These are phyloP conservation scores for Drosophila arizonae DNA, from an alignment of 1,140 invertebrate species.

Conservation along the genomic window DNA sequence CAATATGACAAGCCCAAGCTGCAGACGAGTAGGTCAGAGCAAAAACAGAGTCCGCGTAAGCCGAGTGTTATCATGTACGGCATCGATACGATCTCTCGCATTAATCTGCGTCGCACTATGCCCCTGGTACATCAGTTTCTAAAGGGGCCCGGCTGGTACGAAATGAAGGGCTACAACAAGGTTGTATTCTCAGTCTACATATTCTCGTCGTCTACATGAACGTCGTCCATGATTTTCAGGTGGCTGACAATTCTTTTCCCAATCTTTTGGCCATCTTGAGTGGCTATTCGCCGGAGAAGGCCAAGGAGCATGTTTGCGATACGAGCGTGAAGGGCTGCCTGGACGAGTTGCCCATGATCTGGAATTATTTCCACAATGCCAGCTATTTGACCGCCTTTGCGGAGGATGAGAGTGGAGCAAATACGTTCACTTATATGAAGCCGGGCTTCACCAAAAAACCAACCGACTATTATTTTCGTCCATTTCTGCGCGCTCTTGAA, in stretches of 20 bases:
- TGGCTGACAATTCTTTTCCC: slow-evolving; percentile 91
- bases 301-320: slow-evolving; percentile 83
- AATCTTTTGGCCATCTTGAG: slow-evolving; percentile 91
- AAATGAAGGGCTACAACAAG: slow-evolving; percentile 70
- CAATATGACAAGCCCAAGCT: slow-evolving; percentile 23
- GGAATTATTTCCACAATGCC: slow-evolving; percentile 88
- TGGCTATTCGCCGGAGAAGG: slow-evolving; percentile 84
- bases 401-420: slow-evolving; percentile 89
- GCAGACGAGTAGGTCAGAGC: background rate
- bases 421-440: slow-evolving; percentile 91
- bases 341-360: slow-evolving; percentile 89
- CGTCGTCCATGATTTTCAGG: slow-evolving; percentile 65
- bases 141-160: slow-evolving; percentile 50
- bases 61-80: slow-evolving; percentile 65
- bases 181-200: background rate
- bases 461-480: slow-evolving; percentile 91
- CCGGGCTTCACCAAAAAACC: slow-evolving; percentile 90
- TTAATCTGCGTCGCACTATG: slow-evolving; percentile 81
- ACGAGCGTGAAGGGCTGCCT: slow-evolving; percentile 83
- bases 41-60: slow-evolving; percentile 10
- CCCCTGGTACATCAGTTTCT: slow-evolving; percentile 53
- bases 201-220: background rate
- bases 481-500: slow-evolving; percentile 87
- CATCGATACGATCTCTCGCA: slow-evolving; percentile 59
- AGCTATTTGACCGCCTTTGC: slow-evolving; percentile 90